Evolutionary conservation across 1,140 invertebrate genomes (phyloP).

Genomic region (Homalodisca vitripennis): DNA sequence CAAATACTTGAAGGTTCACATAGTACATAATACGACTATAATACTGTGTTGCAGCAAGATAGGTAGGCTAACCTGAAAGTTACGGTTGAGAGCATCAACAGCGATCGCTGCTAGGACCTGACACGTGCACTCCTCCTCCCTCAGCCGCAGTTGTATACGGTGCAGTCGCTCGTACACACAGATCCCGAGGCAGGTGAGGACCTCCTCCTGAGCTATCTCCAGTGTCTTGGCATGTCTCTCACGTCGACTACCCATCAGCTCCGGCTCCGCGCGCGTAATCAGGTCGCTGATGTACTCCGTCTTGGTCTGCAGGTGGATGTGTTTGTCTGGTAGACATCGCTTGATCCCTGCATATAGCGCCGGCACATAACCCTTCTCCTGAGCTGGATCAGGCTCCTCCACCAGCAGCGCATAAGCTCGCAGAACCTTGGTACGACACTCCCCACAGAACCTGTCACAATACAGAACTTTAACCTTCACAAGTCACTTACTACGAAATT

Average conservation of each 20-base stretch:
- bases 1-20: neutral
- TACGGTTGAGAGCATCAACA: slow-evolving; percentile 80
- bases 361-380: slow-evolving; percentile 87
- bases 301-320: slow-evolving; percentile 82
- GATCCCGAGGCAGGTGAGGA: slow-evolving; percentile 88
- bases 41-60: neutral
- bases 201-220: slow-evolving; percentile 94
- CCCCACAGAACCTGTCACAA: slow-evolving; percentile 73
- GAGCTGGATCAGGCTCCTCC: slow-evolving; percentile 75
- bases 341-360: slow-evolving; percentile 82
- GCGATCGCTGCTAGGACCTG: slow-evolving; percentile 87
- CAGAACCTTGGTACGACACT: slow-evolving; percentile 88
- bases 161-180: slow-evolving; percentile 87
- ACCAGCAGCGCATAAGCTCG: slow-evolving; percentile 83
- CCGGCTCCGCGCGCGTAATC: slow-evolving; percentile 87
- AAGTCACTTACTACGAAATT: too few species aligned
- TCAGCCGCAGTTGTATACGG: slow-evolving; percentile 77
- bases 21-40: too few species aligned
- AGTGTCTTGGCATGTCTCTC: slow-evolving; percentile 92
- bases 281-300: slow-evolving; percentile 84
- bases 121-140: slow-evolving; percentile 88
- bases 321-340: slow-evolving; percentile 79
- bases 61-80: slow-evolving; percentile 63
- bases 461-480: too few species aligned
- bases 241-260: slow-evolving; percentile 75